phyloP scores from a whole-genome alignment of 1,140 invertebrate species.

The Galleria mellonella region DNA sequence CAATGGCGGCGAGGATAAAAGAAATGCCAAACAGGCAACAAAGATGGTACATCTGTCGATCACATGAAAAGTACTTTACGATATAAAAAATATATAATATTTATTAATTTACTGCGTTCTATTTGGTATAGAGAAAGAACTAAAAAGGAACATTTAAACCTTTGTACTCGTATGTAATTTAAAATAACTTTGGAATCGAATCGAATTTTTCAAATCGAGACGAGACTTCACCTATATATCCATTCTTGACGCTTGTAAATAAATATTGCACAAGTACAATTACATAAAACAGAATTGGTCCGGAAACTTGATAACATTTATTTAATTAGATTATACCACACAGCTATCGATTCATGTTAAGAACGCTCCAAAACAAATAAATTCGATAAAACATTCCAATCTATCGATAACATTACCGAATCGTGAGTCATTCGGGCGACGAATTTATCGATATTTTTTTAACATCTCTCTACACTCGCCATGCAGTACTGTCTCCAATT shows the following conservation, averaged over 20 bases:
- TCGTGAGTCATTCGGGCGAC: conserved; percentile 23
- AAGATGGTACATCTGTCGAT: no score
- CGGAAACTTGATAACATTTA: neutral
- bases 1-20: conserved; percentile 12
- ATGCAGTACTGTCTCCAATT: conserved; percentile 40
- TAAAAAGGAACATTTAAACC: no score
- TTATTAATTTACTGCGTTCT: no score
- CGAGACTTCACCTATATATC: no score
- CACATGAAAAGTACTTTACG: neutral
- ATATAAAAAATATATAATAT: neutral
- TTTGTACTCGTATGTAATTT: no score
- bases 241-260: no score
- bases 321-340: conserved; percentile 6
- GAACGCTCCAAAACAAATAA: conserved; percentile 23
- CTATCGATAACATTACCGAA: conserved; percentile 29
- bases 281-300: no score
- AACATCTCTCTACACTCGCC: conserved; percentile 24
- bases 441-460: conserved; percentile 29
- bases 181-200: no score
- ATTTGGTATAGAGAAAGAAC: no score
- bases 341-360: conserved; percentile 1
- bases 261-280: no score
- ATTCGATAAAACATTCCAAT: conserved; percentile 21
- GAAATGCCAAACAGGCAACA: neutral
- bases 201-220: no score